These are phyloP conservation scores for Pammene aurita DNA, from an alignment of 2,888 invertebrate genomes.

Conservation along the genomic window DNA sequence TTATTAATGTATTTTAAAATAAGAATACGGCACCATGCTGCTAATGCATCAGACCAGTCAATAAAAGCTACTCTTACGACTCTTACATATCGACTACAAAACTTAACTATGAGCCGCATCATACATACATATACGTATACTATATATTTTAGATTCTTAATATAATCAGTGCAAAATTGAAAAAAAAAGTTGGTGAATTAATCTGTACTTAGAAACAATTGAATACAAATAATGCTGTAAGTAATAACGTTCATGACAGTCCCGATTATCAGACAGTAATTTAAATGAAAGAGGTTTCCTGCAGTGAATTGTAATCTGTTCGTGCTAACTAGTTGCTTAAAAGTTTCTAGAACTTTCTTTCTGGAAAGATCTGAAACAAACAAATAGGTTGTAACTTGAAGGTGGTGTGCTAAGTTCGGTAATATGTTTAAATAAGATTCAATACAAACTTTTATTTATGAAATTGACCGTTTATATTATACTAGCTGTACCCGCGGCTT, in stretches of 20 bases:
- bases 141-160: background rate
- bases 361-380: constrained; percentile 55
- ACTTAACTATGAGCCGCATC: no score
- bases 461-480: no score
- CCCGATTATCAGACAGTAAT: constrained; percentile 60
- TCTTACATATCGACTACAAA: no score
- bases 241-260: constrained; percentile 65
- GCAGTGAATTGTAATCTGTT: constrained; percentile 61
- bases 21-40: no score
- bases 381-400: background rate
- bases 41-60: no score
- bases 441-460: no score
- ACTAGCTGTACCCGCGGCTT: no score
- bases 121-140: background rate
- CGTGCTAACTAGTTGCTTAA: constrained; percentile 58
- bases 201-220: constrained; percentile 51
- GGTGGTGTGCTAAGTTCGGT: background rate
- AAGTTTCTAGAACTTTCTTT: constrained; percentile 56
- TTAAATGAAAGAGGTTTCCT: constrained; percentile 59
- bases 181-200: background rate
- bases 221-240: constrained; percentile 66
- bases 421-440: no score
- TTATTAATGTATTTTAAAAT: no score
- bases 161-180: background rate
- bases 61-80: no score